These are phyloP conservation scores for human DNA, from an alignment of 2,113 vertebrate species.

Conservation along the genomic window GRCh38 chr7:54091001-54091500, in stretches of 20 bases:
- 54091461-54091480: fast-evolving
- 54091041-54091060: fast-evolving
- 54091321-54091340: fast-evolving
- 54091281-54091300: too few species aligned
- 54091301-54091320: fast-evolving
- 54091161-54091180: fast-evolving
- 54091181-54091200: not conserved
- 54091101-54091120: not conserved
- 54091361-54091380: not conserved
- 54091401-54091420: too few species aligned
- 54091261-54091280: not conserved
- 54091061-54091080: fast-evolving
- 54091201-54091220: fast-evolving
- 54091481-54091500: not conserved
- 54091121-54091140: not conserved
- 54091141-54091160: not conserved
- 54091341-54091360: not conserved
- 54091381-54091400: not conserved
- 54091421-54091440: not conserved
- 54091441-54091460: fast-evolving
- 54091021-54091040: not conserved
- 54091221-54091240: fast-evolving
- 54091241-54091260: fast-evolving
- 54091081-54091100: too few species aligned
- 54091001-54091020: not conserved